Conservation (phyloP, 2,888 invertebrate species). For the Agrotis segetum region DNA sequence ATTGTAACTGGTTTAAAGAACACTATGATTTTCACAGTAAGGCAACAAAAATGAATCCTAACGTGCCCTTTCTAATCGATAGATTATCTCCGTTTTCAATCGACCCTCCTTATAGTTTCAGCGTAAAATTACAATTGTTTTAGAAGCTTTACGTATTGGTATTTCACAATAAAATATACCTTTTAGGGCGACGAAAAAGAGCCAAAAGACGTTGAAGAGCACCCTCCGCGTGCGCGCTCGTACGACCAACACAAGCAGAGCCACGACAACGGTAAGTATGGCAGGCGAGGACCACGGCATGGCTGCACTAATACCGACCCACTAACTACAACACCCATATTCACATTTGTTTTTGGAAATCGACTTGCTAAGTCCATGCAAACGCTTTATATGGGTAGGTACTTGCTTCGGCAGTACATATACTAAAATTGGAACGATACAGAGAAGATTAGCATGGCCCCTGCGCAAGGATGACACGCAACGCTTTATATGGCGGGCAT, state of each 20-base stretch:
- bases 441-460: too few relatives aligned
- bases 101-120: too few relatives aligned
- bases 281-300: constrained; percentile 42
- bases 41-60: too few relatives aligned
- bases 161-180: not conserved
- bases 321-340: constrained; percentile 55
- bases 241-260: constrained; percentile 88
- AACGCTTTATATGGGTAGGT: not conserved
- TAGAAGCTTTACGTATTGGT: constrained; percentile 24
- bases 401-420: too few relatives aligned
- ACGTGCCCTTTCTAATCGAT: too few relatives aligned
- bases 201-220: constrained; percentile 80
- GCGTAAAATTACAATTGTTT: too few relatives aligned
- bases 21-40: too few relatives aligned
- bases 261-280: constrained; percentile 85
- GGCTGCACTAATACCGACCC: constrained; percentile 55
- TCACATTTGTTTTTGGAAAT: constrained; percentile 34
- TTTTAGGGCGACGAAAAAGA: constrained; percentile 83
- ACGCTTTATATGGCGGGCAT: not conserved
- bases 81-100: too few relatives aligned
- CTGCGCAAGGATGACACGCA: too few relatives aligned
- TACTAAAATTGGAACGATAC: too few relatives aligned
- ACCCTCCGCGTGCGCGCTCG: constrained; percentile 86
- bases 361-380: not conserved
- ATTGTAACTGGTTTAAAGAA: too few relatives aligned